Evolutionary conservation across 92 coral and sea anemone genomes (phyloP), one percentile per base, ranked within the genome.

Genomic region (Isaurus tuberculatus): DNA sequence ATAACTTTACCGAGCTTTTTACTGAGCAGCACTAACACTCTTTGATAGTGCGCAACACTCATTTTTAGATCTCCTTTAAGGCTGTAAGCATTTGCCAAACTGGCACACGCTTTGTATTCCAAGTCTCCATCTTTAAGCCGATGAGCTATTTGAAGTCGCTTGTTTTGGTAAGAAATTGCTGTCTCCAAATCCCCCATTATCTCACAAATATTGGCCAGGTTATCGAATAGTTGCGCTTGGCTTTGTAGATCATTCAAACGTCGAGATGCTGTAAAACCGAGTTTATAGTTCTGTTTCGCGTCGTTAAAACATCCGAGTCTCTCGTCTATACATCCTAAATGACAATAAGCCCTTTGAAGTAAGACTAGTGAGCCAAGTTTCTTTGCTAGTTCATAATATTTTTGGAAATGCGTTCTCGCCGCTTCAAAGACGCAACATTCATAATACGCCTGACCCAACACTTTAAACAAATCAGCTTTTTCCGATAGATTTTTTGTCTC

Each of bases 171-270:
- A 70, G 90, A 91, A 32, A 94, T 91, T 11, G 96, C 96, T 37
- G 91, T 84, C 65, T 96, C 92, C 72, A 88, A 90, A 68, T 96
- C 94, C 84, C 88, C 89, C 29, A 83, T 89, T 94, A 92, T 89
- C 73, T 96, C 99, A 77, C 86, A 96, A 65, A 94, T 92, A 71
- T 96, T 96, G 57, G 96, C 99, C 73, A 96, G 61, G 70, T 96
- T 94, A 66, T 96, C 94, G 70, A 91, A 78, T 30, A 94, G 79
- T 29, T 98, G 79, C 49, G 91, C 98, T 74, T 88, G 95, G 11
- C 92, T 87, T 57, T 65, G 89, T 61, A 70, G 63, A 30, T 94
- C 94, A 16, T 73, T 83, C 29, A 92, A 75, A 32, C 90, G 89
- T 64, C 88, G 92, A 9, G 98, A 88, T 49, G 91, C 89, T 13